phyloP scores from a whole-genome alignment of 2,888 invertebrate species.

The Silvanus unidentatus region DNA sequence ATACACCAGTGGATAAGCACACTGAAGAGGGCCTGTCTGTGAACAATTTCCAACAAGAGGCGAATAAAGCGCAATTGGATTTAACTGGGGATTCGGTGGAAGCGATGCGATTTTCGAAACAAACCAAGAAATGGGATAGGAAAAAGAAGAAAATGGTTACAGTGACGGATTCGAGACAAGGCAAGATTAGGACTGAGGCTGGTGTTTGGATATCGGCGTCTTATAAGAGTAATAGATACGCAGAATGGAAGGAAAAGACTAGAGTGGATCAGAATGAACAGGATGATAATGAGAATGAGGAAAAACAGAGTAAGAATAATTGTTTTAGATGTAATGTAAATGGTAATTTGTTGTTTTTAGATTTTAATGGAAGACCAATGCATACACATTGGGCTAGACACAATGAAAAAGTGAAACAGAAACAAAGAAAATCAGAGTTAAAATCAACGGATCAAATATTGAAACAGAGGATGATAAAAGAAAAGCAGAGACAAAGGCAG shows the following conservation, averaged over 20 bases:
- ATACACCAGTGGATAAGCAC: constrained; percentile 76
- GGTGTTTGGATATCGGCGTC: constrained; percentile 91
- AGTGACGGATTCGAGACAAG: constrained; percentile 55
- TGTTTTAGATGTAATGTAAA: constrained; percentile 12
- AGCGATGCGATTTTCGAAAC: constrained; percentile 53
- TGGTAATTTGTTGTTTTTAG: constrained; percentile 12
- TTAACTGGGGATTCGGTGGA: constrained; percentile 76
- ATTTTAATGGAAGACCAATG: constrained; percentile 42
- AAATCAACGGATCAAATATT: constrained; percentile 71
- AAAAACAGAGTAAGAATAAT: constrained; percentile 7
- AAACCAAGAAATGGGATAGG: constrained; percentile 82
- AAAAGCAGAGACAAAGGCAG: constrained; percentile 55
- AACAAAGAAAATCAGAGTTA: constrained; percentile 56
- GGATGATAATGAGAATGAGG: constrained; percentile 47
- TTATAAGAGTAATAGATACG: constrained; percentile 87
- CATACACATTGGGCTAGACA: constrained; percentile 74
- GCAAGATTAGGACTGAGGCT: constrained; percentile 91
- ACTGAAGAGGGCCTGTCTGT: constrained; percentile 80
- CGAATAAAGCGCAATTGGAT: constrained; percentile 74
- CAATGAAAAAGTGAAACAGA: constrained; percentile 64
- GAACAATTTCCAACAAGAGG: constrained; percentile 73
- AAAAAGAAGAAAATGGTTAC: constrained; percentile 93
- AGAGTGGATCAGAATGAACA: constrained; percentile 50
- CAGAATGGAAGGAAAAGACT: constrained; percentile 76
- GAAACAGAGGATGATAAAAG: constrained; percentile 62